Evolutionary conservation across 2,797 vertebrate genomes (phyloP), one percentile per base, ranked within the genome.

Genomic region (Betta splendens): DNA sequence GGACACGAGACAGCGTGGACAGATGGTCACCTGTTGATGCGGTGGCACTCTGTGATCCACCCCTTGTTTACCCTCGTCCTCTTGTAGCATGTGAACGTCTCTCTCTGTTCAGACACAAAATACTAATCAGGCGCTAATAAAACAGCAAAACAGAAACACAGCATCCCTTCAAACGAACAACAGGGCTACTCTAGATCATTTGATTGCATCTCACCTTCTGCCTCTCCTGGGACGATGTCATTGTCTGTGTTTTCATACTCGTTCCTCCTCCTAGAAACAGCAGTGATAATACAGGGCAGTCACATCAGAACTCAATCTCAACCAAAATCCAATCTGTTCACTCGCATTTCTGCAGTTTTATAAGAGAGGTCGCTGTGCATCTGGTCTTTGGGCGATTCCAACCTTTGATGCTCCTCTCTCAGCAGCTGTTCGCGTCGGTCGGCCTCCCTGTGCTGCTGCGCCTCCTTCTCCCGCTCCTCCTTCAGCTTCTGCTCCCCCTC

Each of bases 211-310:
- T 86, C 68, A 92, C 93, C 94, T 76, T 93, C 92, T 33, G 94
- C 94, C 25, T 94, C 94, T 58, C 87, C 93, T 60, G 94, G 93
- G 21, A 91, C 91, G 0, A 94, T 85, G 49, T 95, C 94, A 18
- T 94, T 92, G 72, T 95, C 94, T 63, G 94, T 54, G 46, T 94
- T 91, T 61, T 94, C 92, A 39, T 95, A 97, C 48, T 80, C 90
- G 17, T 75, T 76, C 79, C 89, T 94, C 66, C 93, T 94, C 88
- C 97, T 99, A 73, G 58, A 8, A 16, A 68, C 3, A 43, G 58
- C 17, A 57, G 4, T 12, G 28, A 67, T 11, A 51, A 7, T 1
- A 40, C 13, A 55, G 15, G 10, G 15, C 29, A 42, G 40, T 64
- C 43, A 68, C 33, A 55, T 21, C 25, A 25, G 7, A 3, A 23